These are phyloP conservation scores for Hirtodrosophila confusa DNA, from an alignment of 2,888 invertebrate genomes.

Conservation along the genomic window DNA sequence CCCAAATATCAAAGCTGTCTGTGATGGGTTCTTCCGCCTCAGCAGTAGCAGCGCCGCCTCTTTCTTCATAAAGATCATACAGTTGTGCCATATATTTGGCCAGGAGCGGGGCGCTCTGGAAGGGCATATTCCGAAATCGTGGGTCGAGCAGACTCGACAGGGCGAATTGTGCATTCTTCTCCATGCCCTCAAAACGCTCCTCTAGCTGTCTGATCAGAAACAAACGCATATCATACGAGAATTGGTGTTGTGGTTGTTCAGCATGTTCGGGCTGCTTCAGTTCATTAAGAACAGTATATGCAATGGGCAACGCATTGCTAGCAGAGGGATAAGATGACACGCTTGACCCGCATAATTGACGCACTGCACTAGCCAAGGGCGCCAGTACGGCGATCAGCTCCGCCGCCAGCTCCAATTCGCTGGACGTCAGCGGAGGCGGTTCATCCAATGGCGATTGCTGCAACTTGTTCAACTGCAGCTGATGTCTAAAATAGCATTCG, in stretches of 20 bases:
- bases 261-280: conserved; percentile 31
- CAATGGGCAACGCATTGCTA: conserved; percentile 50
- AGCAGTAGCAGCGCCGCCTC: neutral
- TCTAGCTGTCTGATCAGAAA: conserved; percentile 40
- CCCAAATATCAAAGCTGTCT: conserved; percentile 49
- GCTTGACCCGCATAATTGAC: conserved; percentile 34
- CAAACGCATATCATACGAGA: conserved; percentile 47
- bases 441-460: conserved; percentile 12
- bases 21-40: conserved; percentile 10
- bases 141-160: conserved; percentile 53
- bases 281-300: conserved; percentile 46
- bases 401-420: conserved; percentile 32
- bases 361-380: conserved; percentile 46
- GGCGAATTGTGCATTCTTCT: conserved; percentile 44
- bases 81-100: conserved; percentile 52
- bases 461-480: conserved; percentile 8
- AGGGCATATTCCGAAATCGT: conserved; percentile 57
- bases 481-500: conserved; percentile 31
- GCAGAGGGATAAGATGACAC: conserved; percentile 33
- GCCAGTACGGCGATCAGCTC: conserved; percentile 39
- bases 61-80: conserved; percentile 39
- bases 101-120: conserved; percentile 35
- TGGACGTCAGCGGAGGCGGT: conserved; percentile 9
- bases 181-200: conserved; percentile 41
- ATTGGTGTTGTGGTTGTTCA: conserved; percentile 33